These are phyloP conservation scores for Craseonycteris thonglongyai DNA, from an alignment of 2,113 vertebrate genomes.

Conservation along the genomic window DNA sequence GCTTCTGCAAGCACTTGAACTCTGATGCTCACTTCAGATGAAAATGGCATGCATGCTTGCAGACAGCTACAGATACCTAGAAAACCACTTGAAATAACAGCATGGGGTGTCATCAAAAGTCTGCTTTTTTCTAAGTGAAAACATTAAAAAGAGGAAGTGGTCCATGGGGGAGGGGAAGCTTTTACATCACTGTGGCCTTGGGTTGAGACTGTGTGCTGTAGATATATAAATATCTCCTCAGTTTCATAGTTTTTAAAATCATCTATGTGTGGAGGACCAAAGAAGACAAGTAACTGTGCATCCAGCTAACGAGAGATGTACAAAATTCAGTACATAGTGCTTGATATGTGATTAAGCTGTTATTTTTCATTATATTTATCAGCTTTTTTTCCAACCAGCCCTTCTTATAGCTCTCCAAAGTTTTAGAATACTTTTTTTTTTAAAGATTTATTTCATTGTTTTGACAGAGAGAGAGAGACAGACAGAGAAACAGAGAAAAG, in stretches of 20 bases:
- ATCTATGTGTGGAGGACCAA: neutral
- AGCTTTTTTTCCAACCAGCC: neutral
- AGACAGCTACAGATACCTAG: neutral
- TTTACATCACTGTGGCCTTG: neutral
- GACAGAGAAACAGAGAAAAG: no score
- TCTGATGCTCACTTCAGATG: neutral
- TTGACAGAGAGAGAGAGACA: no score
- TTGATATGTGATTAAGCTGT: neutral
- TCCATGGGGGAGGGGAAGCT: neutral
- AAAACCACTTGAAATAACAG: neutral
- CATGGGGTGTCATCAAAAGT: neutral
- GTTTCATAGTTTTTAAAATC: neutral
- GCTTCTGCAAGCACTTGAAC: neutral
- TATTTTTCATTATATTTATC: neutral
- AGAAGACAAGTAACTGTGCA: neutral
- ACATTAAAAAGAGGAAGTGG: slow-evolving; percentile 27
- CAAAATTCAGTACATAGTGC: neutral
- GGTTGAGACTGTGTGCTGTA: neutral
- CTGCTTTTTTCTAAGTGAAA: neutral
- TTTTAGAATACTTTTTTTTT: neutral
- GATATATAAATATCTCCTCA: neutral
- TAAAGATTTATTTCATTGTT: no score
- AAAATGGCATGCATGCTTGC: neutral
- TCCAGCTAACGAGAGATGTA: neutral
- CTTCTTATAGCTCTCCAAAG: neutral